Conservation (phyloP, 2,113 vertebrate species). For the Rostratula benghalensis region DNA sequence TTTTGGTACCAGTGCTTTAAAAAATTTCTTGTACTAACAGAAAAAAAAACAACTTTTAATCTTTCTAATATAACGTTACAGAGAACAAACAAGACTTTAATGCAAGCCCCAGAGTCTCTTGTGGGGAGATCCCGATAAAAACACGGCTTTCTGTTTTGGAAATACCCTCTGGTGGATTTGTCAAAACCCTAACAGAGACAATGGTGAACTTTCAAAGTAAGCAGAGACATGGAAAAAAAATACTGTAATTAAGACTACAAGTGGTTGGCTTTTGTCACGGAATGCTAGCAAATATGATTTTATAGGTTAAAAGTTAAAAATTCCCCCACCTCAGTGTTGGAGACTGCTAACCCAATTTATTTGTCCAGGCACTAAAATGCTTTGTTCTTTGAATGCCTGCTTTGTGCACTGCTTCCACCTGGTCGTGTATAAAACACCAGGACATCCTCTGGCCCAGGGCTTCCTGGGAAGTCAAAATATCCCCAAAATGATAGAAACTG, state of each 20-base stretch:
- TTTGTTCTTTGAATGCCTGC: background rate
- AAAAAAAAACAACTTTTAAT: slow-evolving; percentile 18
- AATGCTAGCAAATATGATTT: background rate
- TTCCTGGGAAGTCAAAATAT: background rate
- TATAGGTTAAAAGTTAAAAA: slow-evolving; percentile 17
- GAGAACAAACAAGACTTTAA: slow-evolving; percentile 62
- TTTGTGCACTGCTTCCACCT: background rate
- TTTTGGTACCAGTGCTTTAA: slow-evolving; percentile 42
- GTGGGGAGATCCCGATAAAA: slow-evolving; percentile 58
- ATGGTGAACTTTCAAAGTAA: slow-evolving; percentile 53
- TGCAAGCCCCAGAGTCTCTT: slow-evolving; percentile 37
- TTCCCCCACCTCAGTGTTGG: background rate
- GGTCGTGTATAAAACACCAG: background rate
- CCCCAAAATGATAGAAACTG: background rate
- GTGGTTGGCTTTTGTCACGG: slow-evolving; percentile 27
- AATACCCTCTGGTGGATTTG: slow-evolving; percentile 66
- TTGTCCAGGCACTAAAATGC: background rate
- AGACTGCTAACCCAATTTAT: background rate
- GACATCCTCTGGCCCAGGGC: background rate
- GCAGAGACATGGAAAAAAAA: slow-evolving; percentile 37
- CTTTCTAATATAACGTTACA: slow-evolving; percentile 54
- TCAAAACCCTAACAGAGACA: slow-evolving; percentile 51
- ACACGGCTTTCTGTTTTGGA: slow-evolving; percentile 61
- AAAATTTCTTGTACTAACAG: slow-evolving; percentile 16
- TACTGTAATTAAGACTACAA: background rate